A percentile compares a stretch with the other conserved stretches of the same genome.
Conservation (phyloP, 2,888 invertebrate genomes). For the Nemotelus pantherinus region DNA sequence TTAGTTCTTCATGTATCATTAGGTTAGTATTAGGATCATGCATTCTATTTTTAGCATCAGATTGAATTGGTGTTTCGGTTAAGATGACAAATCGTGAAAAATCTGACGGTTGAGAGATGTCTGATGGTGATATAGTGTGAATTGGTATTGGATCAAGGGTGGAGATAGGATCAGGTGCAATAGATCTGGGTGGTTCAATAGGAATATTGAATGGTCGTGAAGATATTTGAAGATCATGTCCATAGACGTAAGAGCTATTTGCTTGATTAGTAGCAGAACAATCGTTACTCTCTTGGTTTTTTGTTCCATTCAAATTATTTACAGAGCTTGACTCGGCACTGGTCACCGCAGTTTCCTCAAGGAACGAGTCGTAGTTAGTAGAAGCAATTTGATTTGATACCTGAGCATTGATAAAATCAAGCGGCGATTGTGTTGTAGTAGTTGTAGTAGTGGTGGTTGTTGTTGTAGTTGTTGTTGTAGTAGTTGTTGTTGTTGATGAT, state of each 20-base stretch:
- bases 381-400: conserved; percentile 51
- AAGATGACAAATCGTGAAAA: conserved; percentile 44
- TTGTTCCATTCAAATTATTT: conserved; percentile 22
- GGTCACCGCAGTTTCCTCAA: conserved; percentile 20
- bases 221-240: conserved; percentile 4
- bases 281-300: conserved; percentile 26
- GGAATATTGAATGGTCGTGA: conserved; percentile 2
- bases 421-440: conserved; percentile 54
- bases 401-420: conserved; percentile 52
- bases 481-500: conserved; percentile 53
- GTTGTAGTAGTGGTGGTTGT: conserved; percentile 52
- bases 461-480: conserved; percentile 53
- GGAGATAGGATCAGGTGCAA: background rate
- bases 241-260: conserved; percentile 33
- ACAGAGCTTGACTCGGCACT: conserved; percentile 25
- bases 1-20: conserved; percentile 24
- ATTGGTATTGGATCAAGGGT: background rate
- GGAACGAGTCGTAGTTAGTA: conserved; percentile 23
- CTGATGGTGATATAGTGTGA: conserved; percentile 20
- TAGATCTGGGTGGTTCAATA: background rate
- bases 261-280: conserved; percentile 29
- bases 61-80: conserved; percentile 46
- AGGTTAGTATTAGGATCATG: conserved; percentile 48
- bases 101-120: conserved; percentile 31
- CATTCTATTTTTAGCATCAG: conserved; percentile 39